phyloP scores from a whole-genome alignment of 2,888 invertebrate species.

The Peribatodes rhomboidaria region DNA sequence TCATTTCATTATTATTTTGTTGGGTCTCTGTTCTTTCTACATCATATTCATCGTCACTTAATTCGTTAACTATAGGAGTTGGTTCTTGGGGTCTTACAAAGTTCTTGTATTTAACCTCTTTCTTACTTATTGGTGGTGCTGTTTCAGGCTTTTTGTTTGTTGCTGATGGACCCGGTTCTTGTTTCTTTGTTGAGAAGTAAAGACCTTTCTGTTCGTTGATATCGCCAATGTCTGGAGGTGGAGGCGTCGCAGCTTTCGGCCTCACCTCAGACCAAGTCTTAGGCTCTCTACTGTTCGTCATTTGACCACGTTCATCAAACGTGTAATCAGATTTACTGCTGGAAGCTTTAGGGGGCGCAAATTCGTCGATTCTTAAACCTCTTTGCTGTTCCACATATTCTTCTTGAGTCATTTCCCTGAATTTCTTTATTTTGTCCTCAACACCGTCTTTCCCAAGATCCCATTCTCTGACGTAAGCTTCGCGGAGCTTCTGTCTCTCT shows the following conservation, averaged over 20 bases:
- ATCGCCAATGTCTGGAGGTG: constrained; percentile 63
- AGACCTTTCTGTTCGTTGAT: constrained; percentile 66
- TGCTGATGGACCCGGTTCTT: constrained; percentile 18
- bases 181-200: constrained; percentile 64
- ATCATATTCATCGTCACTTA: constrained; percentile 59
- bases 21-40: constrained; percentile 45
- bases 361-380: constrained; percentile 90
- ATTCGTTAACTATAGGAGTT: constrained; percentile 71
- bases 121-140: constrained; percentile 55
- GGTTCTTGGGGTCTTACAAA: constrained; percentile 70
- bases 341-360: constrained; percentile 89
- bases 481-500: constrained; percentile 81
- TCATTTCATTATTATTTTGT: constrained; percentile 47
- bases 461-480: constrained; percentile 89
- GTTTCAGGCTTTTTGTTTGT: constrained; percentile 12
- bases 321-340: constrained; percentile 54
- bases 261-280: constrained; percentile 78
- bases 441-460: constrained; percentile 90
- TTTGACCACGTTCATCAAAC: constrained; percentile 71
- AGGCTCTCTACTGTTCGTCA: constrained; percentile 48
- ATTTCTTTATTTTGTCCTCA: constrained; percentile 75
- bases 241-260: constrained; percentile 60
- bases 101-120: constrained; percentile 70
- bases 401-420: constrained; percentile 89
- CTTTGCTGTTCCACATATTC: constrained; percentile 93